phyloP scores from a whole-genome alignment of 2,888 invertebrate genomes.

The Hermaeophaga mercurialis region DNA sequence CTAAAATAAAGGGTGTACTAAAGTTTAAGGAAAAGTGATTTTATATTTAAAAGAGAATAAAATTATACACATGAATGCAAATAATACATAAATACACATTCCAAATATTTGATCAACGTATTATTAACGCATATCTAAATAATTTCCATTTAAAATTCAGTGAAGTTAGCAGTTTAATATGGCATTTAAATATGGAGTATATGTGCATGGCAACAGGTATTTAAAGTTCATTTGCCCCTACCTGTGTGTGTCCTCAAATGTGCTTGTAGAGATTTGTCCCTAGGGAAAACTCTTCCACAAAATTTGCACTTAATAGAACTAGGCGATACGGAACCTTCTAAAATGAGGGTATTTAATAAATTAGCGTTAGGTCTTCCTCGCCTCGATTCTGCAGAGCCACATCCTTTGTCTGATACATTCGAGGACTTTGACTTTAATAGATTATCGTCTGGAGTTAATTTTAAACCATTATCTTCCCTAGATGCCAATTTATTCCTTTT shows the following conservation, averaged over 20 bases:
- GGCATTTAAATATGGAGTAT: constrained; percentile 42
- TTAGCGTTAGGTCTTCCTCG: constrained; percentile 75
- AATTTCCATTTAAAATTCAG: no score
- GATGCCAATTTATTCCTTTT: constrained; percentile 46
- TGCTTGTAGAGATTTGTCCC: constrained; percentile 77
- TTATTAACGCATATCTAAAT: no score
- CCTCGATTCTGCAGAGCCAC: constrained; percentile 57
- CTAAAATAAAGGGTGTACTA: no score
- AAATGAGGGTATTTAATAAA: constrained; percentile 69
- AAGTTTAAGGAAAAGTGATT: no score
- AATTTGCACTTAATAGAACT: constrained; percentile 73
- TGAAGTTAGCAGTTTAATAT: no score
- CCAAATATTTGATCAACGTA: no score
- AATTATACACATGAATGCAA: no score
- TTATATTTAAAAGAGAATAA: no score
- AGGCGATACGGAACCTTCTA: constrained; percentile 71
- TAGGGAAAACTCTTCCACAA: constrained; percentile 74
- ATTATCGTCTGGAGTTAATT: constrained; percentile 46
- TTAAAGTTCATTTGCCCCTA: constrained; percentile 49
- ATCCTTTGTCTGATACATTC: constrained; percentile 48
- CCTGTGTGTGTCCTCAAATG: constrained; percentile 70
- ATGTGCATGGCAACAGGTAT: constrained; percentile 30
- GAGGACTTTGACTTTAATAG: constrained; percentile 45
- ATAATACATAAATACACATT: no score
- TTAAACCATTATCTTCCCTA: constrained; percentile 42